Conservation (phyloP, 2,113 vertebrate species). For the Cyprinus carpio region DNA sequence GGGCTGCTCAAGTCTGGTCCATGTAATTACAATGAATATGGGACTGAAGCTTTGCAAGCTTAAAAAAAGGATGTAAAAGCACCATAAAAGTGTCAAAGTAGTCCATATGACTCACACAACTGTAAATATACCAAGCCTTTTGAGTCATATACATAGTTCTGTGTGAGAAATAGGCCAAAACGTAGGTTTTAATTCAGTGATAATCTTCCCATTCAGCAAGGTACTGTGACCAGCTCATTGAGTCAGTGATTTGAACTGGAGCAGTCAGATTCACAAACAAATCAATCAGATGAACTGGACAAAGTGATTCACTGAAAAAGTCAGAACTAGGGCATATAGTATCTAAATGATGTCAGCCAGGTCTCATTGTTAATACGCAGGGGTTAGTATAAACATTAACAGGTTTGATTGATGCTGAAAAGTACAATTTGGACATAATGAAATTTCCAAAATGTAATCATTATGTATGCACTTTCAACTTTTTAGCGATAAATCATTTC, state of each 20-base stretch:
- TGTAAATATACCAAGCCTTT: not conserved
- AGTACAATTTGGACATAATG: too few species aligned
- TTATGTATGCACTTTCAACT: too few species aligned
- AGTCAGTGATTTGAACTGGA: not conserved
- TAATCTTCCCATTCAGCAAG: not conserved
- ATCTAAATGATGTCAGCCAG: too few species aligned
- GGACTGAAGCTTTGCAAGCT: not conserved
- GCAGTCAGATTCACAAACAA: not conserved
- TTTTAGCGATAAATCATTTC: too few species aligned
- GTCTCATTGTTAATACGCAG: too few species aligned
- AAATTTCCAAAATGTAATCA: too few species aligned
- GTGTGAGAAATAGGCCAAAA: slow-evolving; percentile 10
- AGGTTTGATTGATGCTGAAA: too few species aligned
- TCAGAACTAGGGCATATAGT: not conserved
- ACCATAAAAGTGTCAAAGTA: not conserved
- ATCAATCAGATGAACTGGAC: not conserved
- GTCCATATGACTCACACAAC: not conserved
- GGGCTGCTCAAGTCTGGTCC: not conserved
- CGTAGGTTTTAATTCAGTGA: not conserved
- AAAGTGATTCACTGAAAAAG: not conserved
- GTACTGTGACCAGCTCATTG: not conserved
- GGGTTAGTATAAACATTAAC: too few species aligned
- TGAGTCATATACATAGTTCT: not conserved
- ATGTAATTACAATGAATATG: not conserved
- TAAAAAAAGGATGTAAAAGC: not conserved